phyloP scores from a whole-genome alignment of 1,140 invertebrate species.

The Trachymyrmex septentrionalis region DNA sequence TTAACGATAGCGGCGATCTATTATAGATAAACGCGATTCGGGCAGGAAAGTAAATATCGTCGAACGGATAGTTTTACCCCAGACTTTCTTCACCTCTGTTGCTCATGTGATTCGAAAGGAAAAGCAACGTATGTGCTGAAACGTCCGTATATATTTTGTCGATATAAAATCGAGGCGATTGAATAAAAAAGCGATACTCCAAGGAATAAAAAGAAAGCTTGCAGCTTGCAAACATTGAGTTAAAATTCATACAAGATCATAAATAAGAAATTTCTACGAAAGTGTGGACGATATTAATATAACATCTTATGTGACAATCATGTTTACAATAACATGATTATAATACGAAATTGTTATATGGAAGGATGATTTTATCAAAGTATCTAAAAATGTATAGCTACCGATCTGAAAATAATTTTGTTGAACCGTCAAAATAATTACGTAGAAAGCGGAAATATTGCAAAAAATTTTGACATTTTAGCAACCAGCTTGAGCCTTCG shows the following conservation, averaged over 20 bases:
- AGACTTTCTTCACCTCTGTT: slow-evolving; percentile 22
- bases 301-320: slow-evolving; percentile 5
- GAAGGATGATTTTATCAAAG: too few species aligned
- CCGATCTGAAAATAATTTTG: too few species aligned
- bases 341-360: not conserved
- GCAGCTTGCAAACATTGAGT: not conserved
- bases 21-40: slow-evolving; percentile 80
- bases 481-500: too few species aligned
- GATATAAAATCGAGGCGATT: slow-evolving; percentile 8
- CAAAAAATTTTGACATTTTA: too few species aligned
- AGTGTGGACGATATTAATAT: not conserved
- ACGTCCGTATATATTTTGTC: not conserved
- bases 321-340: not conserved
- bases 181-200: not conserved
- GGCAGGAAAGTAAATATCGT: slow-evolving; percentile 78
- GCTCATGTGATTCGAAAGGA: not conserved
- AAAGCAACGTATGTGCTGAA: not conserved
- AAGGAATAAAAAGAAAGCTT: not conserved
- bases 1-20: slow-evolving; percentile 80
- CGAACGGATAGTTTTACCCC: slow-evolving; percentile 69
- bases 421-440: too few species aligned
- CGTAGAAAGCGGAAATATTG: too few species aligned
- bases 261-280: slow-evolving; percentile 4
- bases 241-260: not conserved
- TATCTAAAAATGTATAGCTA: too few species aligned